Evolutionary conservation across 2,888 invertebrate species (phyloP).

Genomic region (Ditula angustiorana): DNA sequence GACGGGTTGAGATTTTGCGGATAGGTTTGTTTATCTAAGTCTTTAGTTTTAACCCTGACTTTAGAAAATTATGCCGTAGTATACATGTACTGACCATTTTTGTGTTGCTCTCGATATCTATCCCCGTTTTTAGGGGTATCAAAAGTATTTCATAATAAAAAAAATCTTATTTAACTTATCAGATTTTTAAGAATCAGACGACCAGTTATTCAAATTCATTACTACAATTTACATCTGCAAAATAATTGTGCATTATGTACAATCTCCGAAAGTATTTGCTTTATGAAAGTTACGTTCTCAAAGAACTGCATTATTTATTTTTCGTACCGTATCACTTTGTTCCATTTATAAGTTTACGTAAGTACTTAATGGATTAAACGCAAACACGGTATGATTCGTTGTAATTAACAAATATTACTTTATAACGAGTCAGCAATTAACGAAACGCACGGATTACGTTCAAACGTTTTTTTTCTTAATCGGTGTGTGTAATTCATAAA

Average conservation of each 20-base stretch:
- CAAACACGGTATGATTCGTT: neutral
- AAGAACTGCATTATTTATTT: neutral
- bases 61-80: neutral
- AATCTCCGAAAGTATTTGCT: neutral
- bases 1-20: slow-evolving; percentile 27
- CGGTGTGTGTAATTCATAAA: slow-evolving; percentile 29
- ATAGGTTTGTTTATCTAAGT: slow-evolving; percentile 17
- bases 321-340: neutral
- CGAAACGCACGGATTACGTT: neutral
- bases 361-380: neutral
- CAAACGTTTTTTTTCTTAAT: neutral
- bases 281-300: neutral
- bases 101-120: neutral
- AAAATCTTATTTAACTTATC: too few species aligned
- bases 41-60: neutral
- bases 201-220: too few species aligned
- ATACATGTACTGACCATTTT: neutral
- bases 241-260: too few species aligned
- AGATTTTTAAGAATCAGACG: too few species aligned
- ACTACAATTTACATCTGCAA: too few species aligned
- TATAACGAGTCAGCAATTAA: neutral
- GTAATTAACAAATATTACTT: neutral
- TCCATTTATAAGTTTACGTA: neutral
- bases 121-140: too few species aligned
- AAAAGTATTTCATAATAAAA: too few species aligned